Base-by-base conservation (phyloP, 2,113 vertebrate genomes). In the Numida meleagris region DNA sequence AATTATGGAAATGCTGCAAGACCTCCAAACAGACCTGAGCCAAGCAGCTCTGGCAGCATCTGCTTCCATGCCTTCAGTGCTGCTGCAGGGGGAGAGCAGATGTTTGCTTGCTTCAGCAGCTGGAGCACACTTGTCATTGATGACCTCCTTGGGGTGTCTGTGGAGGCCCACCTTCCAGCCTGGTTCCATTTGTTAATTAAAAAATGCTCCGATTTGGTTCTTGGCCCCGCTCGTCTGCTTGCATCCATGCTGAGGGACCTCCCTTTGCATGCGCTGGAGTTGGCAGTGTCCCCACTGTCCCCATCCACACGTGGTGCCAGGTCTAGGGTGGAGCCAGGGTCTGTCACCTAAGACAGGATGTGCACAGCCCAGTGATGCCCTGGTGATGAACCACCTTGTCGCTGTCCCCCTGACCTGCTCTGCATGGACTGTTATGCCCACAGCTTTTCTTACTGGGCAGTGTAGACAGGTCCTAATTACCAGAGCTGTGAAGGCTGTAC, bases 201-300 rank as follows among this genome's bases (percentile, higher is more conserved):
- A 55, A 82, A 51, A 45, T 27, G 15, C 46, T 77, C 46, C 29
- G 31, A 10, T 23, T 10, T 76, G 25, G 12, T 46, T 80, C 34
- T 33, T 75, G 68, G 10, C 27, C 25, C 25, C 21, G 6, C 29
- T 14, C 21, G 34, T 34, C 73, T 19, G 13, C 40, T 65, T 3
- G 0, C 29, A 65, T 61, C 73, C 0, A 0, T 68, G 29, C 53
- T 45, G 23, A 51, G 57, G 62, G 70, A 23, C 2, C 5, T 34
- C 11, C 53, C 68, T 72, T 9, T 48, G 7, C 43, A 10, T 63
- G 40, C 75, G 9, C 58, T 59, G 40, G 25, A 21, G 12, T 20
- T 65, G 38, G 1, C 68, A 18, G 14, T 5, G 12, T 61, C 43
- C 7, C 77, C 9, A 3, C 66, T 1, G 3, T 63, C n/a, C n/a